Conservation (phyloP, 2,888 invertebrate species). For the Carabus problematicus region DNA sequence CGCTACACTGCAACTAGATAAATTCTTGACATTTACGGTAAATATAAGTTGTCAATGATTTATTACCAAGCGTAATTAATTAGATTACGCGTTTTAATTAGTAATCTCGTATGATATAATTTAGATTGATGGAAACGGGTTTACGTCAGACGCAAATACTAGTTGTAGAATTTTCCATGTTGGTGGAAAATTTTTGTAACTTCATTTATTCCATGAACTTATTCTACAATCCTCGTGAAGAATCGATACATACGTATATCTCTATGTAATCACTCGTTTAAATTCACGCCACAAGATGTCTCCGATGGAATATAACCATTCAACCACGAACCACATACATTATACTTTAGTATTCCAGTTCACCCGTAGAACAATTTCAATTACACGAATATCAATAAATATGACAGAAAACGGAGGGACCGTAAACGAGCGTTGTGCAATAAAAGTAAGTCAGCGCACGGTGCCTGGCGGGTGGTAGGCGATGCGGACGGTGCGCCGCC, state of each 20-base stretch:
- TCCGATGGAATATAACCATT: no score
- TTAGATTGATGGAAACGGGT: constrained; percentile 40
- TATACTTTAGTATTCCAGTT: no score
- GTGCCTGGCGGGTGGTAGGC: constrained; percentile 37
- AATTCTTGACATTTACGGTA: constrained; percentile 38
- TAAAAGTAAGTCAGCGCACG: constrained; percentile 37
- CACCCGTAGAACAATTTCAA: constrained; percentile 39
- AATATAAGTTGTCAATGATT: constrained; percentile 36
- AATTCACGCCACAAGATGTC: no score
- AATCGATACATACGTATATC: no score
- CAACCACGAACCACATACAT: no score
- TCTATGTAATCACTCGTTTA: no score
- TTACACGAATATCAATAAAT: constrained; percentile 42
- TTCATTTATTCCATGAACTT: no score
- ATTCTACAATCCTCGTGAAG: no score
- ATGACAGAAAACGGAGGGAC: constrained; percentile 27
- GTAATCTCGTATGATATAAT: constrained; percentile 37
- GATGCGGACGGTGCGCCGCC: constrained; percentile 18
- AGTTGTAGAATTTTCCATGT: not conserved
- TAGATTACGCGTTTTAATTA: constrained; percentile 42
- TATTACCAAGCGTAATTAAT: constrained; percentile 35
- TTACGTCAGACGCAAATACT: constrained; percentile 7
- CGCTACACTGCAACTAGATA: constrained; percentile 1
- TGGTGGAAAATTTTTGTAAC: no score
- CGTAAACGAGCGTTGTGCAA: constrained; percentile 35